A percentile compares a stretch with the other conserved stretches of the same genome.
These are phyloP conservation scores for Amphilophus citrinellus DNA, from an alignment of 2,113 vertebrate genomes.

Conservation along the genomic window DNA sequence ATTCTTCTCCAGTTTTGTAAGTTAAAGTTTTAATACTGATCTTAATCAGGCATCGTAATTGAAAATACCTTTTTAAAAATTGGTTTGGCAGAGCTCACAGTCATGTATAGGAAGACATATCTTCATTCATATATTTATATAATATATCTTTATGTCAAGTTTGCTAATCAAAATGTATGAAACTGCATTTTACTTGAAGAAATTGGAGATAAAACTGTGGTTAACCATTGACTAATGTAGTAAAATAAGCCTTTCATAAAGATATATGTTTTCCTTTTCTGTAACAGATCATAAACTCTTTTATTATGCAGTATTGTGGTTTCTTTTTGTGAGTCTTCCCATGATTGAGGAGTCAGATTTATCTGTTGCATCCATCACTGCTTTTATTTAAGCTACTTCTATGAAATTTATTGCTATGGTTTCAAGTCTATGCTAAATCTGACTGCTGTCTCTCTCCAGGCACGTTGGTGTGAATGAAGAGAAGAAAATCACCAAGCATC, in stretches of 20 bases:
- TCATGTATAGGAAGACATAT: constrained; percentile 10
- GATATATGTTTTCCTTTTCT: background rate
- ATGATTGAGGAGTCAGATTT: constrained; percentile 21
- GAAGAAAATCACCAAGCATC: background rate
- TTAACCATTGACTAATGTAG: background rate
- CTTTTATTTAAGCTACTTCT: constrained; percentile 34
- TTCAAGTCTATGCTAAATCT: no score
- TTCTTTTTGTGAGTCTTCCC: constrained; percentile 10
- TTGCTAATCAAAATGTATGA: constrained; percentile 2
- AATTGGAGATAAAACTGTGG: background rate
- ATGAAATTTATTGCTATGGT: constrained; percentile 37
- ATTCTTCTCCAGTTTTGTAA: constrained; percentile 3
- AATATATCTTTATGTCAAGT: background rate
- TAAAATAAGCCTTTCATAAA: background rate
- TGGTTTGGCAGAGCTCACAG: background rate
- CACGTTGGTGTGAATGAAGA: constrained; percentile 14
- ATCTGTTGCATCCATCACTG: constrained; percentile 4
- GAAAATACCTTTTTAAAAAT: background rate
- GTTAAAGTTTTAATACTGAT: constrained; percentile 35
- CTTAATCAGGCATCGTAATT: constrained; percentile 15
- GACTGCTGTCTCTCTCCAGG: background rate
- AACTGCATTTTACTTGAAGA: background rate
- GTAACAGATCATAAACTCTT: background rate
- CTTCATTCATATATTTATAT: no score
- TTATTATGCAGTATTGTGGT: no score